Conservation (phyloP, 1,140 invertebrate species). For the Caenorhabditis tropicalis region DNA sequence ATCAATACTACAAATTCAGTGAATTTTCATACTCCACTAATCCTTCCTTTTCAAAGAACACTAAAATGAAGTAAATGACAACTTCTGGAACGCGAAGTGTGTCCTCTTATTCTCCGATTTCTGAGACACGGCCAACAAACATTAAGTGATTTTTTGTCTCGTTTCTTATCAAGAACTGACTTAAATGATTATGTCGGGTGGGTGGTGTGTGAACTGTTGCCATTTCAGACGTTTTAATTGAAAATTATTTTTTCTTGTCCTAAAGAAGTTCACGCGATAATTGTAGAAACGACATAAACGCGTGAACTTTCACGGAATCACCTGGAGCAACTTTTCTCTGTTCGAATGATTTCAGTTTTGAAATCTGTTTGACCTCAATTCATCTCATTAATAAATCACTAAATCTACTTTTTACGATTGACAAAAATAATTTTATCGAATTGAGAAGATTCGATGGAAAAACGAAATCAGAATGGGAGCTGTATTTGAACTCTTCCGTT, state of each 20-base stretch:
- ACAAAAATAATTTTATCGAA: too few species aligned
- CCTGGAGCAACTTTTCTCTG: background rate
- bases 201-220: conserved; percentile 39
- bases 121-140: conserved; percentile 27
- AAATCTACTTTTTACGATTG: too few species aligned
- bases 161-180: background rate
- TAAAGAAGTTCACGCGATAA: conserved; percentile 1
- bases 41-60: background rate
- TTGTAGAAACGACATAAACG: background rate
- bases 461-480: too few species aligned
- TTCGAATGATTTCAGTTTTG: too few species aligned
- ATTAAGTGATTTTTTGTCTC: conserved; percentile 28
- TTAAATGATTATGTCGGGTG: conserved; percentile 12
- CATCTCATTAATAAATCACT: too few species aligned
- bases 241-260: background rate
- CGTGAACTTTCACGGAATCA: background rate
- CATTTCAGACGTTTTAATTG: background rate
- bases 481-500: background rate
- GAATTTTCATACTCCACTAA: background rate
- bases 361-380: too few species aligned
- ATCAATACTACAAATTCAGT: background rate
- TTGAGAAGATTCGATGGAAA: too few species aligned
- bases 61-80: background rate
- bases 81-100: background rate
- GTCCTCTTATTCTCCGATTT: background rate